These are phyloP conservation scores for Bombus terrestris DNA, from an alignment of 1,140 invertebrate genomes.

Conservation along the genomic window DNA sequence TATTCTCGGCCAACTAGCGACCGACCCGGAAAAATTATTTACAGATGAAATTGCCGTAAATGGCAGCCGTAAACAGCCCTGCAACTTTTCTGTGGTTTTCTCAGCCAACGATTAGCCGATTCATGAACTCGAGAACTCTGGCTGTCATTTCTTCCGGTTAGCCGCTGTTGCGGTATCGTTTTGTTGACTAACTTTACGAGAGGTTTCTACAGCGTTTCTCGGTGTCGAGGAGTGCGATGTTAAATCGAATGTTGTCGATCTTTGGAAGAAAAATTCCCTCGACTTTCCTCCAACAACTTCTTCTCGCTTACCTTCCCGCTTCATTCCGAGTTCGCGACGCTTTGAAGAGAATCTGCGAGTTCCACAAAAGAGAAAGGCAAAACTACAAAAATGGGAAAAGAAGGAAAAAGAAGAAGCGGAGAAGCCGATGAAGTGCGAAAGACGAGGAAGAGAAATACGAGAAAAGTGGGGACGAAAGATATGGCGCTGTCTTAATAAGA, in stretches of 20 bases:
- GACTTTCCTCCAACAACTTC: not conserved
- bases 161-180: not conserved
- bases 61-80: no score
- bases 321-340: not conserved
- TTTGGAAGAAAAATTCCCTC: not conserved
- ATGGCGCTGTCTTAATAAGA: not conserved
- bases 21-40: not conserved
- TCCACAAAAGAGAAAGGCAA: not conserved
- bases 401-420: no score
- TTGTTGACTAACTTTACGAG: not conserved
- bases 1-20: not conserved
- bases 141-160: not conserved
- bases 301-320: no score
- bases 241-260: not conserved
- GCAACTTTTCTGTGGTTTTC: not conserved
- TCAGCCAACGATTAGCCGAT: not conserved
- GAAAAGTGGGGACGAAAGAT: not conserved
- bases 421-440: not conserved
- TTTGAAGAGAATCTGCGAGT: not conserved
- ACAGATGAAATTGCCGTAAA: conserved; percentile 5
- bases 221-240: not conserved
- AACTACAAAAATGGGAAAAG: no score
- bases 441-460: not conserved
- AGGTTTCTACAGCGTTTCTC: not conserved
- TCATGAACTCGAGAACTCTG: not conserved